Evolutionary conservation across 1,140 invertebrate species (phyloP).

Genomic region (Cotesia typhae): DNA sequence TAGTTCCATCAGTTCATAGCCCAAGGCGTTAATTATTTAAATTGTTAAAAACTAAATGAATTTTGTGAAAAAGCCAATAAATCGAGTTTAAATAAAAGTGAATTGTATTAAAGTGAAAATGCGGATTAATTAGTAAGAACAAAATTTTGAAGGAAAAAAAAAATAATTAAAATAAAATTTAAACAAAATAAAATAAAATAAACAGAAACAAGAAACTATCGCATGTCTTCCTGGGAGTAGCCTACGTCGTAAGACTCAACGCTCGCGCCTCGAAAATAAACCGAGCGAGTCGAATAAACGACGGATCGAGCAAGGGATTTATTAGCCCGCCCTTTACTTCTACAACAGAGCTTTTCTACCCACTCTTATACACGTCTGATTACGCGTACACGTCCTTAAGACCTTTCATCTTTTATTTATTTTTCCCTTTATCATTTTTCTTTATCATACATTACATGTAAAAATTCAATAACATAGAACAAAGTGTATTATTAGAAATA

Average conservation of each 20-base stretch:
- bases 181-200: background rate
- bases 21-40: too few relatives aligned
- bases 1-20: too few relatives aligned
- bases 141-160: slow-evolving; percentile 4
- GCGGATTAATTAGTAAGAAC: too few relatives aligned
- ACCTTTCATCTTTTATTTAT: background rate
- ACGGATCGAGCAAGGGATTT: slow-evolving; percentile 12
- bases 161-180: slow-evolving; percentile 2
- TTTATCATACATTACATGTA: too few relatives aligned
- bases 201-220: slow-evolving; percentile 45
- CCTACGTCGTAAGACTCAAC: slow-evolving; percentile 46
- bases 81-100: slow-evolving; percentile 5
- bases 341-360: slow-evolving; percentile 9
- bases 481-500: too few relatives aligned
- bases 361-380: background rate
- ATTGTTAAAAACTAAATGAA: background rate
- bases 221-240: slow-evolving; percentile 50
- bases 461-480: too few relatives aligned
- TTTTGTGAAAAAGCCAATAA: slow-evolving; percentile 19
- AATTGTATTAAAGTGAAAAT: slow-evolving; percentile 7
- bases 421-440: background rate
- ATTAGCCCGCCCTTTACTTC: slow-evolving; percentile 3
- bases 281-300: slow-evolving; percentile 26
- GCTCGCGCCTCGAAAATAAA: slow-evolving; percentile 38
- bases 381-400: background rate